These are phyloP conservation scores for Magallana gigas DNA, from an alignment of 1,140 invertebrate species.

Conservation along the genomic window DNA sequence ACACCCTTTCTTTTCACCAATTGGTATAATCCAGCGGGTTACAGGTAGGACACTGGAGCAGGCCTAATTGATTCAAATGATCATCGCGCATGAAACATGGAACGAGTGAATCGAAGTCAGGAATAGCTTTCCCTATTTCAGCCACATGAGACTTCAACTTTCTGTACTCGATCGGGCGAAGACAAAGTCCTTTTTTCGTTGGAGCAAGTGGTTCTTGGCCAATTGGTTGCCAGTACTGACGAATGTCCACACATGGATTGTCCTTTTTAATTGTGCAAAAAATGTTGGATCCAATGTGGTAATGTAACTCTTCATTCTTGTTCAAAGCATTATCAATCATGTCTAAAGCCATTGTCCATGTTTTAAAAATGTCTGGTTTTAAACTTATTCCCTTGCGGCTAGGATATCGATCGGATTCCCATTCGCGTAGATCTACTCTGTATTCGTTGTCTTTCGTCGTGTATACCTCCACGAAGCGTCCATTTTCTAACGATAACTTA, in stretches of 20 bases:
- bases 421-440: slow-evolving; percentile 10
- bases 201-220: not conserved
- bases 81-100: slow-evolving; percentile 17
- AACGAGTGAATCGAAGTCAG: not conserved
- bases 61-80: slow-evolving; percentile 29
- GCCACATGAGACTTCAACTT: not conserved
- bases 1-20: not conserved
- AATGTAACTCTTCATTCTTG: slow-evolving; percentile 3
- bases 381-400: slow-evolving; percentile 4
- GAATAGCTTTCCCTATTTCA: not conserved
- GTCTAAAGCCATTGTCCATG: not conserved
- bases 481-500: not conserved
- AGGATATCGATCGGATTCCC: not conserved
- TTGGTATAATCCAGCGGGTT: slow-evolving; percentile 3
- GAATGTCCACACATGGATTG: slow-evolving; percentile 31
- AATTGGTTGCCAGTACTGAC: not conserved
- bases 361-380: not conserved
- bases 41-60: not conserved
- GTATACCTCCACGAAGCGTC: not conserved
- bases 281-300: slow-evolving; percentile 13
- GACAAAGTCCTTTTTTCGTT: not conserved
- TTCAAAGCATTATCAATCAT: slow-evolving; percentile 15
- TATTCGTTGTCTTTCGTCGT: not conserved
- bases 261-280: slow-evolving; percentile 9
- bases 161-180: slow-evolving; percentile 9